Conservation (phyloP, 2,888 invertebrate genomes). For the Nudaria mundana region DNA sequence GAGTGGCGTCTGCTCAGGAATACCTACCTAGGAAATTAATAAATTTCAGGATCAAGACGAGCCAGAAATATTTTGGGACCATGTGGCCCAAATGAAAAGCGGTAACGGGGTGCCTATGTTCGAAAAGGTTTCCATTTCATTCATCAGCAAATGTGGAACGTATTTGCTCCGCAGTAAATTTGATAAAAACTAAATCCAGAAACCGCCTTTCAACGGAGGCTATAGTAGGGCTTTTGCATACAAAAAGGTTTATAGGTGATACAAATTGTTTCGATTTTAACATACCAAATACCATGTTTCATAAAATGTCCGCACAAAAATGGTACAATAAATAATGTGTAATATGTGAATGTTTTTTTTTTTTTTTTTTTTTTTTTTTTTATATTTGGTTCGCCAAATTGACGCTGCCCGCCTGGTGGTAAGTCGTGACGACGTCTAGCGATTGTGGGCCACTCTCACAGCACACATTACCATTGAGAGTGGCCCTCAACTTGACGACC, state of each 20-base stretch:
- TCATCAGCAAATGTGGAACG: background rate
- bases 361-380: too few species aligned
- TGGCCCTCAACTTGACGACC: too few species aligned
- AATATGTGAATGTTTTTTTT: background rate
- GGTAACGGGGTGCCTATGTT: background rate
- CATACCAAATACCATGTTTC: background rate
- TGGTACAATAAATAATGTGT: background rate
- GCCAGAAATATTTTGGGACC: background rate
- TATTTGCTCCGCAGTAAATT: background rate
- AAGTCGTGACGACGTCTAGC: too few species aligned
- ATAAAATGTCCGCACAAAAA: background rate
- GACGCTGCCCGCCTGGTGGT: background rate
- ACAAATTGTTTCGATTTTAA: background rate
- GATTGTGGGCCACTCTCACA: too few species aligned
- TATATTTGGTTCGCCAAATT: too few species aligned
- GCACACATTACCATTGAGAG: too few species aligned
- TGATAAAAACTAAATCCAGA: background rate
- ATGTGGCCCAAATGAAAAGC: conserved; percentile 1
- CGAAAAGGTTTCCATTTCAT: background rate
- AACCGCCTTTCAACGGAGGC: background rate
- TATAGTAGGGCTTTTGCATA: background rate
- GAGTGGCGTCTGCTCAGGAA: background rate
- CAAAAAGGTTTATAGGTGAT: background rate
- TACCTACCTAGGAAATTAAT: background rate
- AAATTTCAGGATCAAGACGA: background rate